Evolutionary conservation across 1,140 invertebrate species (phyloP).

Genomic region (Drosophila obscura): DNA sequence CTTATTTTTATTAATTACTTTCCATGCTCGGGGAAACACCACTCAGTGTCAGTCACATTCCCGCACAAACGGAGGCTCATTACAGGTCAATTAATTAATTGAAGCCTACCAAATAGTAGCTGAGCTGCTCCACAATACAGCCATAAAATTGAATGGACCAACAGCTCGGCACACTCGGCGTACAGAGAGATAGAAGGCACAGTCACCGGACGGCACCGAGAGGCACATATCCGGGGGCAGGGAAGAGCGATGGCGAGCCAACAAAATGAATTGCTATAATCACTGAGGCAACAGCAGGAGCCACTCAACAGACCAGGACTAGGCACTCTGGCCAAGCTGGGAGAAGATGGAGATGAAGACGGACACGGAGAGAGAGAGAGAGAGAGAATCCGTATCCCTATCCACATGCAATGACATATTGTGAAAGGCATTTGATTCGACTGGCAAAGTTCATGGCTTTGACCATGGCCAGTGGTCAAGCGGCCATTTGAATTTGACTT

Average conservation of each 20-base stretch:
- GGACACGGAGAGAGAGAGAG: background rate
- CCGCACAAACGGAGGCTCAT: slow-evolving; percentile 28
- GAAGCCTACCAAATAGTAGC: slow-evolving; percentile 42
- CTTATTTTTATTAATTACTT: slow-evolving; percentile 4
- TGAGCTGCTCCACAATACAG: slow-evolving; percentile 33
- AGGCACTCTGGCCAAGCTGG: background rate
- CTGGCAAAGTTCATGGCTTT: slow-evolving; percentile 27
- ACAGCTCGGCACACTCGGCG: slow-evolving; percentile 3
- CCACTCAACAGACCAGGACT: background rate
- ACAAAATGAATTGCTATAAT: slow-evolving; percentile 54
- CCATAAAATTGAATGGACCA: slow-evolving; percentile 54
- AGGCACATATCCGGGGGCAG: background rate
- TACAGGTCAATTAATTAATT: slow-evolving; percentile 63
- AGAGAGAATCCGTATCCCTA: background rate
- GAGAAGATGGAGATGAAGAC: background rate
- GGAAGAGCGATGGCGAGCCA: slow-evolving; percentile 14
- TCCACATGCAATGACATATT: slow-evolving; percentile 46
- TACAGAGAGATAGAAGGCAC: slow-evolving; percentile 7
- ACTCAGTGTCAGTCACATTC: slow-evolving; percentile 25
- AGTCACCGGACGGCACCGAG: background rate
- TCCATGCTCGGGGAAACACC: background rate
- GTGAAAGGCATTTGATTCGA: slow-evolving; percentile 52
- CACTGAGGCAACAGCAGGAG: slow-evolving; percentile 33
- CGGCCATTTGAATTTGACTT: slow-evolving; percentile 47
- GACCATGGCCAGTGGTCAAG: slow-evolving; percentile 17